Evolutionary conservation across 2,888 invertebrate genomes (phyloP).

Genomic region (Campoletis raptor): DNA sequence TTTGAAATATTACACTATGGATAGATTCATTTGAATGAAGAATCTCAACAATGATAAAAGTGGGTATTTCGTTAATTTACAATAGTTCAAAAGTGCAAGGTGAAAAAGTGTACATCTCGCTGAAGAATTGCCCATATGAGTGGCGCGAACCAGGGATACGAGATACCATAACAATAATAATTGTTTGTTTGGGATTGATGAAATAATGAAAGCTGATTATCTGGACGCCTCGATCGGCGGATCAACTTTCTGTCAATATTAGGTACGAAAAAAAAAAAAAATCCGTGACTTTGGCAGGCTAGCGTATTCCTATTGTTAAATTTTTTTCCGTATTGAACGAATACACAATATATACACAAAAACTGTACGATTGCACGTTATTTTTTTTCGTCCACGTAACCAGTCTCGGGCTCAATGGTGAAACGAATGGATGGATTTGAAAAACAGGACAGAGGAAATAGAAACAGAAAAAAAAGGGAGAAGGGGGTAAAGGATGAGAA

Average conservation of each 20-base stretch:
- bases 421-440: conserved; percentile 40
- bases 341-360: not conserved
- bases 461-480: conserved; percentile 35
- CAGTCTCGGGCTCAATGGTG: conserved; percentile 8
- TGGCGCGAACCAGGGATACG: not conserved
- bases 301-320: conserved; percentile 11
- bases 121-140: not conserved
- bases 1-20: too few species aligned
- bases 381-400: conserved; percentile 37
- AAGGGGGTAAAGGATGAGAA: conserved; percentile 43
- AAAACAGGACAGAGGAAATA: conserved; percentile 41
- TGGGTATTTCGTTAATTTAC: not conserved
- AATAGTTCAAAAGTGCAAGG: not conserved
- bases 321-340: conserved; percentile 10
- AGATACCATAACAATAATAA: conserved; percentile 41
- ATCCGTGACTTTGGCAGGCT: conserved; percentile 19
- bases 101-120: not conserved
- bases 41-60: not conserved
- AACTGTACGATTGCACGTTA: not conserved
- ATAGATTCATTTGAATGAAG: too few species aligned
- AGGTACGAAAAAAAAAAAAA: conserved; percentile 20
- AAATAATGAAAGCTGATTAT: conserved; percentile 47
- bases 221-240: conserved; percentile 32
- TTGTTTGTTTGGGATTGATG: conserved; percentile 48
- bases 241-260: conserved; percentile 32